Evolutionary conservation across 2,888 invertebrate genomes (phyloP).

Genomic region (Molorchus minor): DNA sequence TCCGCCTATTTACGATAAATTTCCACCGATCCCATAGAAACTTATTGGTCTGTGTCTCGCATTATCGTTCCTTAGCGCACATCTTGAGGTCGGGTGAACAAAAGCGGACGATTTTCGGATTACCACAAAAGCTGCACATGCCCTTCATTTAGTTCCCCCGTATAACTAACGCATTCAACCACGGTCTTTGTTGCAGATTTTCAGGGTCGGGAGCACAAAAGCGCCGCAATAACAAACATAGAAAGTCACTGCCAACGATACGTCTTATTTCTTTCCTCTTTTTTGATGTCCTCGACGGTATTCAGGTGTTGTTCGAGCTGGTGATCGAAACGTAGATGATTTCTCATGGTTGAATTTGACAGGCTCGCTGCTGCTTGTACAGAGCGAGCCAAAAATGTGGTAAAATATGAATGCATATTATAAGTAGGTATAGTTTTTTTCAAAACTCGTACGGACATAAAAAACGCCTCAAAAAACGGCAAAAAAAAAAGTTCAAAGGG

Average conservation of each 20-base stretch:
- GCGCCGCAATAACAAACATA: constrained; percentile 13
- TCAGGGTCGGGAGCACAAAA: constrained; percentile 31
- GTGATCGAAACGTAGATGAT: too few relatives aligned
- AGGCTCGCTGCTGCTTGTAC: too few relatives aligned
- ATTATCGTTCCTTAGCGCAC: constrained; percentile 12
- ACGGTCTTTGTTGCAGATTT: constrained; percentile 41
- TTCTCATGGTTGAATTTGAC: too few relatives aligned
- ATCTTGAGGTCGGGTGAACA: constrained; percentile 20
- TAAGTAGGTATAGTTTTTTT: too few relatives aligned
- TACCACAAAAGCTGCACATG: constrained; percentile 37
- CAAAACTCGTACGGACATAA: too few relatives aligned
- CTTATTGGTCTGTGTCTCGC: background rate
- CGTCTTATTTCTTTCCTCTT: constrained; percentile 31
- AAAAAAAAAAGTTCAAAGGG: too few relatives aligned
- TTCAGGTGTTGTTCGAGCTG: too few relatives aligned
- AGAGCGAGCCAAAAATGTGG: too few relatives aligned
- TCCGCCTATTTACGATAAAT: constrained; percentile 27
- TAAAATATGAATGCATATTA: too few relatives aligned
- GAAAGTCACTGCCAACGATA: constrained; percentile 31
- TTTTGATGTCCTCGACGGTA: constrained; percentile 29
- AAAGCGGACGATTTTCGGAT: constrained; percentile 21
- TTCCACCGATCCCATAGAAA: constrained; percentile 16
- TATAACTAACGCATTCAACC: constrained; percentile 40
- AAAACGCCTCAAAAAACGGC: too few relatives aligned
- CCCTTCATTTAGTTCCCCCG: constrained; percentile 40